Base-by-base conservation (phyloP, 2,888 invertebrate species). In the Ashinkailepas kermadecensis region DNA sequence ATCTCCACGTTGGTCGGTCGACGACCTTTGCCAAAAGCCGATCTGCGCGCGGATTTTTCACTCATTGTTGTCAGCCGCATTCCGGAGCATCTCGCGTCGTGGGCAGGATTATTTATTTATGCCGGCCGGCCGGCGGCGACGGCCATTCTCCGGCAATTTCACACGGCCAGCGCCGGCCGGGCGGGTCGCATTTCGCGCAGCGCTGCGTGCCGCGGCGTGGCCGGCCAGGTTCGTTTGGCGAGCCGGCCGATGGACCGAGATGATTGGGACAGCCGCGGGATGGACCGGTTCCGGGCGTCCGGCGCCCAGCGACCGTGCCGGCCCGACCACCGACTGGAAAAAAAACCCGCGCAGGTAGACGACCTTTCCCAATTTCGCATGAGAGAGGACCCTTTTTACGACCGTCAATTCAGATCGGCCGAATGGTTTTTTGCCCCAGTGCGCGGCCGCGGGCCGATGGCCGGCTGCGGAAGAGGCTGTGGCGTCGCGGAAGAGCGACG, bases 281-380 rank as follows among this genome's bases (percentile, higher is more conserved):
- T 8, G 11, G 70, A 74, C 74, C 74, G 74, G 74, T 74, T 74
- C 74, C 74, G 18, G 74, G 54, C 74, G 56, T 74, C 70, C 23
- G 65, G 65, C 65, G 23, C 65, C 65, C 65, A 65, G 65, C 10
- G 65, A 15, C 65, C 23, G 65, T 59, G 10, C 10, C n/a, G n/a
- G 10, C n/a, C 23, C 65, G 65, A 18, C 56, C 21, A 21, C 23
- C 15, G 39, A 39, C 39, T 39, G 21, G 54, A 74, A 56, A 74
- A 74, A 70, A 74, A 74, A 74, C 74, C 56, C 74, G 56, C 56
- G 74, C 74, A 18, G 74, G 74, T 74, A 74, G 74, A 74, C 56
- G 74, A 74, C 74, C 74, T 74, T 74, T 74, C 74, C 74, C 74
- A 74, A 74, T 74, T 74, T 74, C 74, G 74, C 74, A 74, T 74